These are phyloP conservation scores for Ictalurus punctatus DNA, from an alignment of 2,113 vertebrate species.

Conservation along the genomic window DNA sequence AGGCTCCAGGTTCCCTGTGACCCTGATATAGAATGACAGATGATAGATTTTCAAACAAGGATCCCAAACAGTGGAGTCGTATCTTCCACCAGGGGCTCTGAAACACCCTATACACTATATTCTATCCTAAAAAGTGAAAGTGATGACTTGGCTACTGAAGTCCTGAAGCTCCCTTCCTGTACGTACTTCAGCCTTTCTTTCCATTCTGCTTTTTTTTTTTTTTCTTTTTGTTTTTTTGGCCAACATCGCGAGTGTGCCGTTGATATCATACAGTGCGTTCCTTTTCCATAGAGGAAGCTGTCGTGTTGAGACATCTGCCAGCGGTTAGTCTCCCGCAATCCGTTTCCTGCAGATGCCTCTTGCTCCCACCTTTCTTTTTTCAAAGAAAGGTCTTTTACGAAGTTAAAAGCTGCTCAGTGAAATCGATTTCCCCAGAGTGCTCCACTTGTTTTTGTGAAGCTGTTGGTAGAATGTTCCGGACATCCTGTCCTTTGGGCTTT, in stretches of 20 bases:
- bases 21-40: background rate
- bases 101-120: background rate
- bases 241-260: background rate
- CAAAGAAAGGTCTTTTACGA: constrained; percentile 23
- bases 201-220: constrained; percentile 42
- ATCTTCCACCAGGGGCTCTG: background rate
- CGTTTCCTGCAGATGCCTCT: constrained; percentile 36
- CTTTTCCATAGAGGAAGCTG: constrained; percentile 36
- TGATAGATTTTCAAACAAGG: background rate
- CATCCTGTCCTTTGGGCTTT: constrained; percentile 62
- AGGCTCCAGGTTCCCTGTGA: too few species aligned
- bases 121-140: background rate
- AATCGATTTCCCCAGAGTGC: constrained; percentile 53
- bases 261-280: background rate
- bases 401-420: constrained; percentile 57
- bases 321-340: constrained; percentile 24
- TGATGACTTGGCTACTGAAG: background rate
- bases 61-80: background rate
- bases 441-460: constrained; percentile 67
- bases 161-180: background rate
- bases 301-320: constrained; percentile 32
- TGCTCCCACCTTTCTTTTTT: background rate
- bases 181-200: constrained; percentile 55
- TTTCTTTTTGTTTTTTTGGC: background rate
- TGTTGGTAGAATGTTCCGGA: constrained; percentile 67